phyloP scores from a whole-genome alignment of 2,113 vertebrate genomes.

The Engystomops pustulosus region DNA sequence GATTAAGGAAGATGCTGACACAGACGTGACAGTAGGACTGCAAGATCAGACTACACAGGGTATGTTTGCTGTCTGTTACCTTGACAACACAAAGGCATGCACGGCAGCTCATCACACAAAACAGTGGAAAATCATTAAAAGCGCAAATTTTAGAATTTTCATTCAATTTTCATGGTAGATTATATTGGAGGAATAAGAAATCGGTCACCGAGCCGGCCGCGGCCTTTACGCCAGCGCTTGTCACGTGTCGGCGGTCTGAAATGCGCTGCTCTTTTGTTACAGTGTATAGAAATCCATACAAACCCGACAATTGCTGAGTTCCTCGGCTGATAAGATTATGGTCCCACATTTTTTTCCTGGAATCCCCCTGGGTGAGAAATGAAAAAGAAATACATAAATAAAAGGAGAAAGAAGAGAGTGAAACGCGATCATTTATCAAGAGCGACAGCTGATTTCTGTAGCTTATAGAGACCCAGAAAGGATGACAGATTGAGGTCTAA shows the following conservation, averaged over 20 bases:
- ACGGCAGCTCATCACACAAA: not conserved
- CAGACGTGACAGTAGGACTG: too few species aligned
- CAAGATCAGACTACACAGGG: not conserved
- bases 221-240: not conserved
- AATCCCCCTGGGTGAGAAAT: slow-evolving; percentile 72
- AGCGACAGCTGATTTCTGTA: slow-evolving; percentile 45
- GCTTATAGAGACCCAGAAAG: slow-evolving; percentile 50
- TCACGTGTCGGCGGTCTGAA: not conserved
- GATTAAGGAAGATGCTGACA: too few species aligned
- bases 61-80: not conserved
- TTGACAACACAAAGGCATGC: not conserved
- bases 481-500: slow-evolving; percentile 62
- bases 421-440: slow-evolving; percentile 57
- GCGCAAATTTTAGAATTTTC: too few species aligned
- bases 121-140: not conserved
- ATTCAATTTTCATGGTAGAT: not conserved
- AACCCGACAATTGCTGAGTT: slow-evolving; percentile 85
- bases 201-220: not conserved
- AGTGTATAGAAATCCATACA: slow-evolving; percentile 61
- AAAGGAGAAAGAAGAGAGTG: slow-evolving; percentile 15
- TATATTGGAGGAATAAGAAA: not conserved
- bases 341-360: slow-evolving; percentile 83
- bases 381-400: slow-evolving; percentile 34
- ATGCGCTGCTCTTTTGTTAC: not conserved
- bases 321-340: slow-evolving; percentile 79